Base-by-base conservation (phyloP, 2,888 invertebrate species). In the Xanthorhoe spadicearia region DNA sequence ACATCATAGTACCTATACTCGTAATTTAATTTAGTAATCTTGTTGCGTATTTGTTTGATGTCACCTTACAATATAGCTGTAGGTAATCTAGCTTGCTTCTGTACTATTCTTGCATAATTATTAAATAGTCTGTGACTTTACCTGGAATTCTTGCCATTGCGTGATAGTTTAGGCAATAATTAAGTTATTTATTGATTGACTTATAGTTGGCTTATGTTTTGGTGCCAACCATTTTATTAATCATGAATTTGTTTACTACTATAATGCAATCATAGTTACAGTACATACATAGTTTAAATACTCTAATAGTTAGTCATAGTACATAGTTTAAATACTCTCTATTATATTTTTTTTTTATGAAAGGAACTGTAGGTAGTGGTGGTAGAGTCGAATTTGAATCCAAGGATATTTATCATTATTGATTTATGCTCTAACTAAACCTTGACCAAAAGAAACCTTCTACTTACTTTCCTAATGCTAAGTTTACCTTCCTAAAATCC, bases 81-180 rank as follows among this genome's bases (percentile, higher is more conserved):
- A 17, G 17, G 48, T 48, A 17, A 48, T 48, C 48, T 15, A 48
- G 15, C 15, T 6, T 48, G 17, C 17, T 48, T 48, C 17, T 17
- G 48, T 48, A 7, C 48, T 17, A 48, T 48, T 46, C 15, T 54
- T 54, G 28, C 58, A 19, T 54, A 46, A 59, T 56, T 23, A 23
- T 23, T n/a, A n/a, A 23, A 7, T 50, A 35, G 35, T 55, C 55
- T 67, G 60, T 60, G 59, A 67, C 59, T 67, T 63, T 67, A 59
- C 66, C 54, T 52, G 55, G 59, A 56, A 67, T 63, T 63, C 15
- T 54, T 51, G 17, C 32, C 13, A 9, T 67, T 63, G 59, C 66
- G 51, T 62, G 51, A 54, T 49, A 58, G 17, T 35, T 50, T 23
- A 23, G 23, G 58, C 51, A 66, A 55, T 19, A 59, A 54, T 55